These are phyloP conservation scores for Eurystomus glaucurus DNA, from an alignment of 2,797 vertebrate species.

Conservation along the genomic window DNA sequence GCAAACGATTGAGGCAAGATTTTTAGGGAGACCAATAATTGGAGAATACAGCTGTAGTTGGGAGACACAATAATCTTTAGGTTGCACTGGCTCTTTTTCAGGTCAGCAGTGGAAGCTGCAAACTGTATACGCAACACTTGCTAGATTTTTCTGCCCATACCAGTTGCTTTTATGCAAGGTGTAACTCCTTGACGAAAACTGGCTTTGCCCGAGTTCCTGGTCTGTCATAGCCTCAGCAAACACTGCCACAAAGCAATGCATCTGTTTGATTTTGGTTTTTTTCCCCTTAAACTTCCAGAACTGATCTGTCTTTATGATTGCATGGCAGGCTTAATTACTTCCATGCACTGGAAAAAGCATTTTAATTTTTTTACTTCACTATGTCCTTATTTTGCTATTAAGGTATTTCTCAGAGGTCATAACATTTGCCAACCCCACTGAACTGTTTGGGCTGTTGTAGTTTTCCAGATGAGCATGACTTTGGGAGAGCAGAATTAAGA, in stretches of 20 bases:
- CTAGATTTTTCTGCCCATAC: background rate
- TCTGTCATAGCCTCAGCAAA: background rate
- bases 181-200: fast-evolving
- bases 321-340: background rate
- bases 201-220: background rate
- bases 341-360: background rate
- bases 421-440: fast-evolving
- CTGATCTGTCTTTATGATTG: background rate
- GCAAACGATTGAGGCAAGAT: no score
- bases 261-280: background rate
- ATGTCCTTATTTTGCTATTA: background rate
- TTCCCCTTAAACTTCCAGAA: background rate
- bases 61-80: background rate
- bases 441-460: background rate
- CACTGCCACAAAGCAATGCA: background rate
- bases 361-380: background rate
- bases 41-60: background rate
- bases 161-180: background rate
- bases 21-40: background rate
- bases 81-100: fast-evolving
- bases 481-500: background rate
- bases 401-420: fast-evolving
- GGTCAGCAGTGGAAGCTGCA: background rate
- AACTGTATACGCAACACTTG: fast-evolving
- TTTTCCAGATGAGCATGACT: background rate